A percentile compares a stretch with the other conserved stretches of the same genome.
phyloP scores from a whole-genome alignment of 2,797 vertebrate genomes.

The Mus caroli region DNA sequence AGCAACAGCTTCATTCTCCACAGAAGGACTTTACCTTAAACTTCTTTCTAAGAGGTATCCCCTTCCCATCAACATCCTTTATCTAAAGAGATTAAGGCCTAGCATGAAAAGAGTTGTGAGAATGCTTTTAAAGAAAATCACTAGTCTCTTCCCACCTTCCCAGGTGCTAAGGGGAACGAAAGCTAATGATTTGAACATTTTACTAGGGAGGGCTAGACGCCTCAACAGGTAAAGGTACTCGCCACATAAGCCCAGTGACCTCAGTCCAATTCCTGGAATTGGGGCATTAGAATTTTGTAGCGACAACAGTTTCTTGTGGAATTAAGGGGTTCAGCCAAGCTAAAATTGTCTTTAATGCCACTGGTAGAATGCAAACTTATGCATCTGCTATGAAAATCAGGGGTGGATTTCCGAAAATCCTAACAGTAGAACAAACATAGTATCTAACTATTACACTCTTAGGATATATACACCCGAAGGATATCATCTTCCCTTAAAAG shows the following conservation, averaged over 20 bases:
- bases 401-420: background rate
- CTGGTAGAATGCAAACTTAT: background rate
- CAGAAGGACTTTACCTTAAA: conserved; percentile 4
- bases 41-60: background rate
- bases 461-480: background rate
- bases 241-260: background rate
- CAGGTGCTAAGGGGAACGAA: background rate
- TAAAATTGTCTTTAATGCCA: background rate
- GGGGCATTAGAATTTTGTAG: background rate
- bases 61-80: background rate
- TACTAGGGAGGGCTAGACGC: background rate
- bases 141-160: background rate
- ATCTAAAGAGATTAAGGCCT: background rate
- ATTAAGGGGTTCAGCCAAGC: background rate
- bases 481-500: background rate
- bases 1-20: background rate
- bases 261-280: background rate
- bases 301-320: background rate
- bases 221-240: background rate
- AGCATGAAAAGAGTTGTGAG: background rate
- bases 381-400: background rate
- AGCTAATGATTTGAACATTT: background rate
- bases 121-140: background rate
- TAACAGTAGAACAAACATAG: background rate
- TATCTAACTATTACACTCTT: background rate